Base-by-base conservation (phyloP, 2,797 vertebrate species). In the Pseudochirops cupreus region DNA sequence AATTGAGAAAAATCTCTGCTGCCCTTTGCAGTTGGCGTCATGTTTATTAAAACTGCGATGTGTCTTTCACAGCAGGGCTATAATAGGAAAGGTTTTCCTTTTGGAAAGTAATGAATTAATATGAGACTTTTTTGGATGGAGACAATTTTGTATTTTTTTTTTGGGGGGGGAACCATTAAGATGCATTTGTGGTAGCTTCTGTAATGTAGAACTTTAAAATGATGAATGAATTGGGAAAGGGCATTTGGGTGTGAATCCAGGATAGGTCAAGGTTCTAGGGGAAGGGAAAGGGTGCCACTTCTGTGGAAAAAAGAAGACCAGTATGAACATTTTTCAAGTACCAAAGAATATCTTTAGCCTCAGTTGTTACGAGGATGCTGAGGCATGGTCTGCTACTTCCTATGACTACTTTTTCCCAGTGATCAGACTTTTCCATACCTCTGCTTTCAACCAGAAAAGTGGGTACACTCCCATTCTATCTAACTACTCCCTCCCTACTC, bases 101-200 rank as follows among this genome's bases (percentile, higher is more conserved):
- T 56, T 92, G 26, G 29, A 90, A 56, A 54, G 33, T 53, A 59
- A 18, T 1, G 74, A 62, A 28, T 12, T 58, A 82, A 50, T 50
- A 82, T 82, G 18, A 87, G 39, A 16, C 94, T 97, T 5, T 56
- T 92, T 95, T 97, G 0, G n/a, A 67, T 50, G 0, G 93, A 92
- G 93, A 90, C 50, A 14, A 57, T 74, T 96, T 97, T 94, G 53
- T 59, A 91, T 94, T 57, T 91, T 94, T 57, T 91, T 33, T n/a
- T 67, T 12, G 28, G 53, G 54, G 91, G 21, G 95, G 93, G 53
- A 12, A 33, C 2, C 9, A 24, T 26, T 91, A 90, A 94, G 62
- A 91, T 93, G 24, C 24, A 46, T 50, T 87, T 87, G 52, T 91
- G 91, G 26, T 56, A 24, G 21, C 91, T 87, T 16, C 33, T 54